phyloP scores from a whole-genome alignment of 2,113 vertebrate species.

The Brevimyrus niger region DNA sequence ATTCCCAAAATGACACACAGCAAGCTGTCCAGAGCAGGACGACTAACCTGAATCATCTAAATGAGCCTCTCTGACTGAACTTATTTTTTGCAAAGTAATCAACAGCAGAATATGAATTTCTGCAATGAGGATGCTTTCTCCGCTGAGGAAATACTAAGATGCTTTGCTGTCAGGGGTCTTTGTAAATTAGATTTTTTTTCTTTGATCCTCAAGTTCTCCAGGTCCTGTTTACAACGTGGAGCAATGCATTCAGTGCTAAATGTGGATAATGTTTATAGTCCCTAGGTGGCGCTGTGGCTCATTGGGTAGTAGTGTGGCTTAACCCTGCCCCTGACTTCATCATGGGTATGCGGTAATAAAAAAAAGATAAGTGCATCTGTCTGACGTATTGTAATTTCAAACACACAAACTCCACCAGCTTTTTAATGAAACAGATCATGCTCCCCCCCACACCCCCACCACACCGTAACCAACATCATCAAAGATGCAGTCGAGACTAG shows the following conservation, averaged over 20 bases:
- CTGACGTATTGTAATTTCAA: not conserved
- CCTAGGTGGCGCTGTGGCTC: not conserved
- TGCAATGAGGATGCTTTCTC: not conserved
- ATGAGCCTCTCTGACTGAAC: not conserved
- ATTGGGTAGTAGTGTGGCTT: not conserved
- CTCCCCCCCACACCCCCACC: not conserved
- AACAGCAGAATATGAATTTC: not conserved
- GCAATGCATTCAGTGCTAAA: not conserved
- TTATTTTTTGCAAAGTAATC: not conserved
- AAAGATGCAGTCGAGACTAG: not conserved
- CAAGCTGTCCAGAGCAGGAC: not conserved
- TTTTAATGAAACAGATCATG: not conserved
- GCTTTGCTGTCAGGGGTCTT: not conserved
- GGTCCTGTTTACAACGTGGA: not conserved
- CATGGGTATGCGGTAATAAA: not conserved
- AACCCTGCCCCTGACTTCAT: not conserved
- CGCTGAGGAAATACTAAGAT: not conserved
- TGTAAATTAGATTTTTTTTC: not conserved
- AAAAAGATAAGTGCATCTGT: not conserved
- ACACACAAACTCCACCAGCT: not conserved
- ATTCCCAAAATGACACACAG: not conserved
- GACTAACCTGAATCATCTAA: not conserved
- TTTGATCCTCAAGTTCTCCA: not conserved
- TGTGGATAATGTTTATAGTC: not conserved
- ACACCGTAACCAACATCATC: not conserved